These are phyloP conservation scores for Austrolebias charrua DNA, from an alignment of 2,797 vertebrate genomes.

Conservation along the genomic window DNA sequence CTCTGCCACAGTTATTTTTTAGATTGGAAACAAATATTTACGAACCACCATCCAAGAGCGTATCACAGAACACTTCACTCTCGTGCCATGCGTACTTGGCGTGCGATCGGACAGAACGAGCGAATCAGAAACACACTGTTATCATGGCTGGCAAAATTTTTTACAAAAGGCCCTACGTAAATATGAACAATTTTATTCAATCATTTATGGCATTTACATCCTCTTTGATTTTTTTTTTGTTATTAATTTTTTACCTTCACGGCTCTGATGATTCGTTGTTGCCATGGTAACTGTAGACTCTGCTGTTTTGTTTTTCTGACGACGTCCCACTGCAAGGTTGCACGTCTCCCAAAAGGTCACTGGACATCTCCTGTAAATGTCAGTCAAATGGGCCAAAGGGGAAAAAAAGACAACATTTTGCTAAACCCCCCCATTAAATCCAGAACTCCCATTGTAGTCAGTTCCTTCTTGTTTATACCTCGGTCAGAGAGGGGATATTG, in stretches of 20 bases:
- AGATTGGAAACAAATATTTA: too few relatives aligned
- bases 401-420: background rate
- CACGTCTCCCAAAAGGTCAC: conserved; percentile 59
- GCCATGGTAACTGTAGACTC: conserved; percentile 51
- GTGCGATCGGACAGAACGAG: too few relatives aligned
- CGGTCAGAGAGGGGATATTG: conserved; percentile 18
- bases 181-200: background rate
- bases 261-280: conserved; percentile 36
- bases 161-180: background rate
- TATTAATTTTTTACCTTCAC: conserved; percentile 17
- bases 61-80: too few relatives aligned
- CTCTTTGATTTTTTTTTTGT: conserved; percentile 12
- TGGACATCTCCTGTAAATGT: conserved; percentile 43
- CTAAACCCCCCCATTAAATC: background rate
- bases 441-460: conserved; percentile 20
- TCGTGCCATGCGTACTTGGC: too few relatives aligned
- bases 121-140: too few relatives aligned
- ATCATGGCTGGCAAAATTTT: background rate
- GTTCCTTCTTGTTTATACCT: conserved; percentile 9
- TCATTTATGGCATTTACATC: background rate
- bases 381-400: conserved; percentile 19
- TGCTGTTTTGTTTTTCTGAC: conserved; percentile 12
- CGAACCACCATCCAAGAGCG: too few relatives aligned
- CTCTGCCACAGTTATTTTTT: too few relatives aligned
- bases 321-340: conserved; percentile 22